These are phyloP conservation scores for Chiroxiphia lanceolata DNA, from an alignment of 2,797 vertebrate genomes.

Conservation along the genomic window DNA sequence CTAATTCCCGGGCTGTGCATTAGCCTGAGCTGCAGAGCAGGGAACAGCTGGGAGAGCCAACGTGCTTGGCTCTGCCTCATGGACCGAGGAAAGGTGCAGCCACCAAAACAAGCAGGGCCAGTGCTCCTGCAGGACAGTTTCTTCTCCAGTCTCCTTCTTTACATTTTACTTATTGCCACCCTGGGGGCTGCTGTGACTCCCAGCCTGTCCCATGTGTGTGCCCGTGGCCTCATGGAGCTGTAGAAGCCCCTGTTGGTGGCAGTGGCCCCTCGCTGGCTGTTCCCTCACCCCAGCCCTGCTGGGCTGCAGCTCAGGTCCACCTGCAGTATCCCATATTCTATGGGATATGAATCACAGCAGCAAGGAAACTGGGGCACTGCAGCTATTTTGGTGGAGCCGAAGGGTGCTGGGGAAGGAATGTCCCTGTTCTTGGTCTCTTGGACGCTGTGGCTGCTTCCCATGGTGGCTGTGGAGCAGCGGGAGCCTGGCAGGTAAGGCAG, in stretches of 20 bases:
- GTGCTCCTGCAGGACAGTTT: not conserved
- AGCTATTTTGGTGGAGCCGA: conserved; percentile 31
- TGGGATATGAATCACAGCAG: conserved; percentile 38
- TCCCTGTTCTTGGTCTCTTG: not conserved
- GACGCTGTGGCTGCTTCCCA: not conserved
- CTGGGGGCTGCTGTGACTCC: not conserved
- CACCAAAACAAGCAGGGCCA: not conserved
- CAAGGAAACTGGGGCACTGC: conserved; percentile 62
- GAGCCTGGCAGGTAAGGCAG: not conserved
- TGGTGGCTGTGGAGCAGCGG: not conserved
- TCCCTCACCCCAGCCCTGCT: not conserved
- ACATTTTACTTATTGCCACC: not conserved
- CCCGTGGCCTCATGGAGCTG: not conserved
- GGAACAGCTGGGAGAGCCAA: not conserved
- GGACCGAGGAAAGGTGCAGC: not conserved
- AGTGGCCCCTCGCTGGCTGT: not conserved
- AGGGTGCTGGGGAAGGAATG: conserved; percentile 15
- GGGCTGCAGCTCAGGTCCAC: not conserved
- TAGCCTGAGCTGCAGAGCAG: not conserved
- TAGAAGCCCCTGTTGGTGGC: not conserved
- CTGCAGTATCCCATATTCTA: not conserved
- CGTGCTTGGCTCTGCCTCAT: not conserved
- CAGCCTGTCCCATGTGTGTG: not conserved
- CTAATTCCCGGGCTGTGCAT: not conserved
- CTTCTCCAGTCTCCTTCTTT: not conserved